phyloP scores from a whole-genome alignment of 2,888 invertebrate genomes.

The Leucania comma region DNA sequence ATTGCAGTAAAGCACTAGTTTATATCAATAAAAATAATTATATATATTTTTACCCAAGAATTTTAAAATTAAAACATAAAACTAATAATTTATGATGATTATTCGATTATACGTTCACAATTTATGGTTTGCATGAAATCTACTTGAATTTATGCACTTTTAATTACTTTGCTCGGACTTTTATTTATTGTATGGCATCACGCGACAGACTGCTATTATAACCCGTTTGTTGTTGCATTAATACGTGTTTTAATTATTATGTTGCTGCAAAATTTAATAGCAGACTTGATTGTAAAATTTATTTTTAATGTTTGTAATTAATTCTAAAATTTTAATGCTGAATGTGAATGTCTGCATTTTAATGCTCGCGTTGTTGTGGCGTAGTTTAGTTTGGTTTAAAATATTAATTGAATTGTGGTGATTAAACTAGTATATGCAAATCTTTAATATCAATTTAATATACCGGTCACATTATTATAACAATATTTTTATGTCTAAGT shows the following conservation, averaged over 20 bases:
- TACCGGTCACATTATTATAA: no score
- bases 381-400: slow-evolving; percentile 15
- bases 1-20: no score
- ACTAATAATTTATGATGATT: slow-evolving; percentile 21
- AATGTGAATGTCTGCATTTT: slow-evolving; percentile 16
- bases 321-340: slow-evolving; percentile 9
- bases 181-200: slow-evolving; percentile 57
- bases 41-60: background rate
- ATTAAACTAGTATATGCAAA: slow-evolving; percentile 1
- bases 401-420: slow-evolving; percentile 19
- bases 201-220: slow-evolving; percentile 44
- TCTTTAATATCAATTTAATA: background rate
- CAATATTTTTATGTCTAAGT: background rate
- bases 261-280: slow-evolving; percentile 43
- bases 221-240: slow-evolving; percentile 25
- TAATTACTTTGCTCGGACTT: slow-evolving; percentile 56
- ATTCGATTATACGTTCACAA: slow-evolving; percentile 25
- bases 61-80: slow-evolving; percentile 24
- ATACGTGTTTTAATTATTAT: slow-evolving; percentile 48
- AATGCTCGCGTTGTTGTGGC: slow-evolving; percentile 12
- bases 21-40: no score
- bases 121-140: slow-evolving; percentile 53
- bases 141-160: slow-evolving; percentile 60
- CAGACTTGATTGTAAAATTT: slow-evolving; percentile 29
- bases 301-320: slow-evolving; percentile 34